Conservation (phyloP, 1,140 invertebrate genomes). For the Dolichoris vasculosae region DNA sequence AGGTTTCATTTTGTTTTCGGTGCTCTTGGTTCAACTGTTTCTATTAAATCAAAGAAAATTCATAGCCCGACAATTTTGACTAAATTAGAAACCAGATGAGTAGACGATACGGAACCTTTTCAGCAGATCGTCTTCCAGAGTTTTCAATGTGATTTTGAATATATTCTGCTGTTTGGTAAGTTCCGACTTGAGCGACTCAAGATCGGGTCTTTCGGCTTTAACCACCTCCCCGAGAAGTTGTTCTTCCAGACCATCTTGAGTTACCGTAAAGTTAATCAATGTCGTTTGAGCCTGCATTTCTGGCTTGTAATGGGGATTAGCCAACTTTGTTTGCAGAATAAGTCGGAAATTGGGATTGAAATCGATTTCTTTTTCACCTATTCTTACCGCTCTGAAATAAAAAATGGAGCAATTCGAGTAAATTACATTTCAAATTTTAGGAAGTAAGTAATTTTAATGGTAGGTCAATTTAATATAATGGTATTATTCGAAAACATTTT, state of each 20-base stretch:
- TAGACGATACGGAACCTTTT: conserved; percentile 68
- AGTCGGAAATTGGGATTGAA: conserved; percentile 89
- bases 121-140: conserved; percentile 91
- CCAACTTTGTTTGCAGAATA: conserved; percentile 94
- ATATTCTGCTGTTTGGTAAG: conserved; percentile 95
- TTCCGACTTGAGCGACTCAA: conserved; percentile 83
- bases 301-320: conserved; percentile 96
- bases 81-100: no score
- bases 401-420: background rate
- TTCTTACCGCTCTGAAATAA: conserved; percentile 79
- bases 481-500: no score
- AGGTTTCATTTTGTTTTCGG: no score
- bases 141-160: conserved; percentile 94
- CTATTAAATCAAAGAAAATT: background rate
- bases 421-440: background rate
- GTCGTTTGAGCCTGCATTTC: conserved; percentile 98
- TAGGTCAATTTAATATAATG: no score
- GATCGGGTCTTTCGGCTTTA: conserved; percentile 92
- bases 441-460: no score
- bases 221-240: conserved; percentile 95
- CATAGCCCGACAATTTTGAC: background rate
- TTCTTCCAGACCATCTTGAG: conserved; percentile 92
- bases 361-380: conserved; percentile 94
- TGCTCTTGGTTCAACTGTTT: no score
- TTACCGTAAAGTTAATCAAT: conserved; percentile 96